Conservation (phyloP, 2,113 vertebrate genomes). For the Upupa epops region DNA sequence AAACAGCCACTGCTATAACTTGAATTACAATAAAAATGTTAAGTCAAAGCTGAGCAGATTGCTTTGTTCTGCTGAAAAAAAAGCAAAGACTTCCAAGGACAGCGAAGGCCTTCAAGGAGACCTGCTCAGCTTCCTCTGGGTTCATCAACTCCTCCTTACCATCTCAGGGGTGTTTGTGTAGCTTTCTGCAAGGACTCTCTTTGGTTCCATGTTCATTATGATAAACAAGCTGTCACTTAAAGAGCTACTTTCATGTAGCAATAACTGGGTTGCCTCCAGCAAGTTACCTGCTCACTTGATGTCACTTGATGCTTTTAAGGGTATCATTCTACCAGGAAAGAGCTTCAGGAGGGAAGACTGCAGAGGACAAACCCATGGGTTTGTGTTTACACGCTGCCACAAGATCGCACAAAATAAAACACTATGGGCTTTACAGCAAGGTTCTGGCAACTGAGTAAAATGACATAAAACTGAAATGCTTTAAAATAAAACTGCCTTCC, state of each 20-base stretch:
- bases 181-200: background rate
- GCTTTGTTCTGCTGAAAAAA: background rate
- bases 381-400: background rate
- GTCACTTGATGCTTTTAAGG: background rate
- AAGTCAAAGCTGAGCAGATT: background rate
- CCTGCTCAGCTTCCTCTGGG: background rate
- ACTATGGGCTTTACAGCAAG: background rate
- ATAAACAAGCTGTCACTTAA: background rate
- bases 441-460: background rate
- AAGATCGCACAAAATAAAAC: background rate
- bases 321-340: background rate
- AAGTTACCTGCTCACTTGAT: background rate
- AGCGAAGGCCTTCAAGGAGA: background rate
- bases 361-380: background rate
- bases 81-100: background rate
- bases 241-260: background rate
- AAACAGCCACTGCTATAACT: background rate
- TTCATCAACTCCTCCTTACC: background rate
- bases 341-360: background rate
- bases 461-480: background rate
- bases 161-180: background rate
- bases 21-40: background rate
- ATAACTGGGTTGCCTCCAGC: background rate
- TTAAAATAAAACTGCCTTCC: background rate
- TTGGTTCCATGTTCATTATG: background rate